phyloP scores from a whole-genome alignment of 2,888 invertebrate genomes.

The Mylabris sibirica region DNA sequence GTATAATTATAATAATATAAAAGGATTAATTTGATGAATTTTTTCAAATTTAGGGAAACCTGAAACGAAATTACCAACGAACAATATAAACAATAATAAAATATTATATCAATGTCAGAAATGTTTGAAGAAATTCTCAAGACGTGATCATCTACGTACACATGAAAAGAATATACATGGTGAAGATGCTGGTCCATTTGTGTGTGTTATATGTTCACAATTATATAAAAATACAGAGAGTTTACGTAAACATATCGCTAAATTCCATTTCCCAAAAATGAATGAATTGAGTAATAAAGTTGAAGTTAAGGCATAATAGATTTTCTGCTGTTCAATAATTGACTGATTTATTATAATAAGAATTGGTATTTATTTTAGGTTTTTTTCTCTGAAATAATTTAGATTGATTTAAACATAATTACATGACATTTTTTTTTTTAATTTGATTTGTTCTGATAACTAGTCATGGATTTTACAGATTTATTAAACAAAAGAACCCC shows the following conservation, averaged over 20 bases:
- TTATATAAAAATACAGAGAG: constrained; percentile 62
- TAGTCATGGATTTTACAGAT: constrained; percentile 21
- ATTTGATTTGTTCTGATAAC: constrained; percentile 10
- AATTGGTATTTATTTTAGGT: constrained; percentile 6
- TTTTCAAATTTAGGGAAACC: constrained; percentile 54
- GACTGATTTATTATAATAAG: constrained; percentile 8
- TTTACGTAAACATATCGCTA: constrained; percentile 61
- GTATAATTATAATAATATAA: neutral
- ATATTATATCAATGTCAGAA: constrained; percentile 57
- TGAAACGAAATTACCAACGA: constrained; percentile 41
- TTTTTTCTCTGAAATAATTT: neutral
- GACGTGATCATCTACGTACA: constrained; percentile 61
- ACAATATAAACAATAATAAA: constrained; percentile 36
- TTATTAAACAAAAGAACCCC: neutral
- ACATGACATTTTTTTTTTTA: constrained; percentile 2
- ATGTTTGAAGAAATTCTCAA: constrained; percentile 59
- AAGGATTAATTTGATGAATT: neutral
- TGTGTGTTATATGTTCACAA: constrained; percentile 60
- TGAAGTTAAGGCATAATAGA: constrained; percentile 46
- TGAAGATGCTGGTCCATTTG: constrained; percentile 61
- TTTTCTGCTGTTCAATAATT: neutral
- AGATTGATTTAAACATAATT: neutral
- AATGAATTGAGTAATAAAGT: constrained; percentile 45
- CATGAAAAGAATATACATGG: constrained; percentile 63
- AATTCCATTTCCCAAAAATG: constrained; percentile 57